A percentile compares a stretch with the other conserved stretches of the same genome.
These are phyloP conservation scores for Halcyon badia DNA, from an alignment of 2,797 vertebrate species.

Conservation along the genomic window DNA sequence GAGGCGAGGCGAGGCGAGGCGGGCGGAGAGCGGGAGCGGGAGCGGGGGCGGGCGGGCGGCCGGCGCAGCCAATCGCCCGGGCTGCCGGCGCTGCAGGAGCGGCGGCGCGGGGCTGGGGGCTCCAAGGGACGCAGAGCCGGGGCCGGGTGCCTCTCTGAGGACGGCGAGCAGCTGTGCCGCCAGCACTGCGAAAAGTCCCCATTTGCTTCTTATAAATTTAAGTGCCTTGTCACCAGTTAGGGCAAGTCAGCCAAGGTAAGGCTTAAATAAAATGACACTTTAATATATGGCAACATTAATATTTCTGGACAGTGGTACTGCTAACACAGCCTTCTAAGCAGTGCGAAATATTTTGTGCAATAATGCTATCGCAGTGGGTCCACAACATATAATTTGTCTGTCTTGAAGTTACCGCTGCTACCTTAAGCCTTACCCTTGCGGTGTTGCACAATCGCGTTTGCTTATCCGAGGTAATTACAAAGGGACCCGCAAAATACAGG, in stretches of 20 bases:
- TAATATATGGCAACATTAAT: slow-evolving; percentile 24
- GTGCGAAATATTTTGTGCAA: background rate
- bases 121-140: slow-evolving; percentile 76
- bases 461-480: background rate
- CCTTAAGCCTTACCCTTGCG: background rate
- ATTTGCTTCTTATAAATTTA: slow-evolving; percentile 60
- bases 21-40: background rate
- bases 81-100: slow-evolving; percentile 44
- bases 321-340: background rate
- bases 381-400: background rate
- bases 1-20: background rate
- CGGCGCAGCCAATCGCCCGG: background rate
- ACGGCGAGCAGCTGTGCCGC: slow-evolving; percentile 74
- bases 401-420: slow-evolving; percentile 32
- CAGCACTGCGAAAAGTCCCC: slow-evolving; percentile 74
- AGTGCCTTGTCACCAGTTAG: slow-evolving; percentile 79
- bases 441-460: background rate
- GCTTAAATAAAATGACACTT: slow-evolving; percentile 69
- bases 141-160: slow-evolving; percentile 68
- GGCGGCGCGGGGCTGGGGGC: slow-evolving; percentile 71
- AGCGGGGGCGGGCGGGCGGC: too few species aligned
- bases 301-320: background rate
- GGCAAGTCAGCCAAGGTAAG: slow-evolving; percentile 84
- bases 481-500: slow-evolving; percentile 17
- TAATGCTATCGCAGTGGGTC: background rate